Evolutionary conservation across 2,797 vertebrate species (phyloP).

Genomic region (Lithobates sylvaticus): DNA sequence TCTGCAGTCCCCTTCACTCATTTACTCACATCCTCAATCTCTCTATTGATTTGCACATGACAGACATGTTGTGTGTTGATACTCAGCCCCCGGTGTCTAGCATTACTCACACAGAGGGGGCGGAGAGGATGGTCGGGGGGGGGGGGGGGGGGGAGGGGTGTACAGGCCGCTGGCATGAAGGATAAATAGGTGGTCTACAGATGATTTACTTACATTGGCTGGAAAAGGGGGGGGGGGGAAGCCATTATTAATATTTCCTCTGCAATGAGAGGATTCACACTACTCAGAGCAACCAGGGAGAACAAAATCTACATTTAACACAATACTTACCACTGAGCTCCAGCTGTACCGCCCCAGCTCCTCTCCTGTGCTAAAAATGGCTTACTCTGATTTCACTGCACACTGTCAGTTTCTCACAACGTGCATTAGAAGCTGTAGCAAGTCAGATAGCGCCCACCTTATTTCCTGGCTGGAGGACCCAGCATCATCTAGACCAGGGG

Average conservation of each 20-base stretch:
- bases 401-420: no score
- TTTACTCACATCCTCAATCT: slow-evolving; percentile 53
- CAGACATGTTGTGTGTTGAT: slow-evolving; percentile 53
- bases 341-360: no score
- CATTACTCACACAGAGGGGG: slow-evolving; percentile 44
- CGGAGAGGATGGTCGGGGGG: slow-evolving; percentile 24
- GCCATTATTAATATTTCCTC: background rate
- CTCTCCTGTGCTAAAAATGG: no score
- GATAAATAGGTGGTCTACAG: background rate
- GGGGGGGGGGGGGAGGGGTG: no score
- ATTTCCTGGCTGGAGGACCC: no score
- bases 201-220: background rate
- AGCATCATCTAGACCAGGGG: no score
- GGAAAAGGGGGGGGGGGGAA: background rate
- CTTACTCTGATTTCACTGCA: no score
- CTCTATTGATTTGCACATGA: slow-evolving; percentile 54
- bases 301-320: background rate
- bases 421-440: no score
- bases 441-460: no score
- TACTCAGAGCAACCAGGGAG: background rate
- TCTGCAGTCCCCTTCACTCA: slow-evolving; percentile 9
- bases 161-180: no score
- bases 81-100: slow-evolving; percentile 32
- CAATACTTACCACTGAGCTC: no score
- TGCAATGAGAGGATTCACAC: background rate